Conservation (phyloP, 1,140 invertebrate genomes). For the Macrosteles quadrilineatus region DNA sequence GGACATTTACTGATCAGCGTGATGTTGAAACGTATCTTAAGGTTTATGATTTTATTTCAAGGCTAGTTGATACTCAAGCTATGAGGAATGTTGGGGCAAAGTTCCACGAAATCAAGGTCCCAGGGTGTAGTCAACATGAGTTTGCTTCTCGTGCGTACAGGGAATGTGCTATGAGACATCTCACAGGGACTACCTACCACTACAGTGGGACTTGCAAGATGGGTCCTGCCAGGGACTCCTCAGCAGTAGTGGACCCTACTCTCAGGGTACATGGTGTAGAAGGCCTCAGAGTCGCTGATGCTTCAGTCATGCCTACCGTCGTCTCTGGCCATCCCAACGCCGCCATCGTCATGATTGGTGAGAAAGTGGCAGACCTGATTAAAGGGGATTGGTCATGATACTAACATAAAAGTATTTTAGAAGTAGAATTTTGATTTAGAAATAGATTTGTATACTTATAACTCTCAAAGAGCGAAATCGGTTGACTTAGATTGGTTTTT, state of each 20-base stretch:
- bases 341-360: conserved; percentile 83
- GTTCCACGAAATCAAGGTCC: conserved; percentile 69
- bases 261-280: conserved; percentile 76
- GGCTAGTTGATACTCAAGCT: conserved; percentile 36
- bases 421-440: too few species aligned
- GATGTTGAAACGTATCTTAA: conserved; percentile 68
- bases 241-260: conserved; percentile 79
- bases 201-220: conserved; percentile 81
- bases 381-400: conserved; percentile 65
- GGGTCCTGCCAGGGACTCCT: conserved; percentile 72
- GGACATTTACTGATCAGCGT: conserved; percentile 68
- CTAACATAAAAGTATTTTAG: too few species aligned
- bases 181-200: conserved; percentile 85
- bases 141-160: conserved; percentile 78
- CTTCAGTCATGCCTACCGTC: conserved; percentile 87
- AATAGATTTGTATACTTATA: too few species aligned
- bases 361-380: conserved; percentile 81
- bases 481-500: too few species aligned
- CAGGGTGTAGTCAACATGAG: conserved; percentile 70
- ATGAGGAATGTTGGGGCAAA: conserved; percentile 38
- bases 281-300: conserved; percentile 81
- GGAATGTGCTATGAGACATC: conserved; percentile 80
- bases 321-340: conserved; percentile 81
- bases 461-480: too few species aligned
- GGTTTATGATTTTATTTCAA: conserved; percentile 30